These are phyloP conservation scores for Uropsilus gracilis DNA, from an alignment of 2,113 vertebrate species.

Conservation along the genomic window DNA sequence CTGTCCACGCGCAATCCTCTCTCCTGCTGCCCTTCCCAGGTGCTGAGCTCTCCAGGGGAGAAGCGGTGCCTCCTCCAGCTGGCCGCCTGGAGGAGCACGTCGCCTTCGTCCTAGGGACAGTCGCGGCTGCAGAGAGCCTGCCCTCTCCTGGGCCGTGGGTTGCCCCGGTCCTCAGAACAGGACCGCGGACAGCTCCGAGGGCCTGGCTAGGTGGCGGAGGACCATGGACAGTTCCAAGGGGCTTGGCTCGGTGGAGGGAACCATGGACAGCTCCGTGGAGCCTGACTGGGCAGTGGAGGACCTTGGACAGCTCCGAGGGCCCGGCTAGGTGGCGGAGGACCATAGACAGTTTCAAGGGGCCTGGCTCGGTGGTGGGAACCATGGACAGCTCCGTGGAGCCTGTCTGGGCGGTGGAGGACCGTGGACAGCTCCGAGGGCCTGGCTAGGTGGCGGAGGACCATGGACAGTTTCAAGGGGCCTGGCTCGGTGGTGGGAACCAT, in stretches of 20 bases:
- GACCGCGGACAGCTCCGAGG: neutral
- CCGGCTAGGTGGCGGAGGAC: neutral
- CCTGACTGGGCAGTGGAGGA: fast-evolving
- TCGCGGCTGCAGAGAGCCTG: neutral
- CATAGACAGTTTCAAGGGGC: neutral
- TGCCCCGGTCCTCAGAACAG: fast-evolving
- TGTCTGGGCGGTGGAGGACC: fast-evolving
- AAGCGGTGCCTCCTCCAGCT: neutral
- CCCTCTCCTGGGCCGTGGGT: fast-evolving
- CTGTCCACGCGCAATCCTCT: too few species aligned
- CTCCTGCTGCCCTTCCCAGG: neutral
- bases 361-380: too few species aligned
- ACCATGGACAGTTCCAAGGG: neutral
- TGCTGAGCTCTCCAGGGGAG: neutral
- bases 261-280: too few species aligned
- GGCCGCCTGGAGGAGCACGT: neutral
- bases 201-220: too few species aligned
- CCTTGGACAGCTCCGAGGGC: neutral
- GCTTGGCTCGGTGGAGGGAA: too few species aligned
- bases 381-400: too few species aligned
- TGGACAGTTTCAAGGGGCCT: neutral
- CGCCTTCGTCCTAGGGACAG: neutral
- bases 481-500: too few species aligned
- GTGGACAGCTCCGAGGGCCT: neutral
- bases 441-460: fast-evolving